Evolutionary conservation across 2,797 vertebrate species (phyloP), one percentile per base, ranked within the genome.

Genomic region (Fundulus diaphanus): DNA sequence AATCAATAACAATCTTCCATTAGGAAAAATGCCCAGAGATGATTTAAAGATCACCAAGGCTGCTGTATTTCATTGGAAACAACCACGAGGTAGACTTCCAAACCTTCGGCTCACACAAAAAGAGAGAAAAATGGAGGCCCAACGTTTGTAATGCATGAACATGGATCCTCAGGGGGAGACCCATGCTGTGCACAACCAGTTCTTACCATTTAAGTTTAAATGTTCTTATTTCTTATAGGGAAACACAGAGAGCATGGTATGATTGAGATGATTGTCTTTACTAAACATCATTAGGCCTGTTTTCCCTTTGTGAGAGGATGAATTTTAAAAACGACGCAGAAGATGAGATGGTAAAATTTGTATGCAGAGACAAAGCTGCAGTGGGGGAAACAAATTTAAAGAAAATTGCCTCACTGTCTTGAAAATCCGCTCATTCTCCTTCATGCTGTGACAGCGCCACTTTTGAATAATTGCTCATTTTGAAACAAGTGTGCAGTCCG

Each of bases 1-100:
- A 86, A 90, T 91, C 85, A 79, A 89, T 89, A 81, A 70, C 68
- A 74, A 87, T 89, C 72, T 82, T 74, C 76, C 86, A 78, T 89
- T 84, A 81, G 79, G 80, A 67, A 90, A 90, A 88, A 88, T 79
- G 82, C 44, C 57, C 68, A 61, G 68, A 1, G 73, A 86, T 78
- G 61, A 86, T 85, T 82, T 82, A 59, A 84, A 81, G 81, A 83
- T 63, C 67, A 76, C 29, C 56, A 33, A 42, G 44, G 74, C 73
- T 76, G 78, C 40, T 65, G 65, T 73, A 59, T 84, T 74, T 80
- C 31, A 81, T 84, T 63, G 77, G 65, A 79, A 40, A 9, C 16
- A 18, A 70, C 79, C 70, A 77, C 49, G 59, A 72, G 22, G 68
- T 18, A 42, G 56, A 73, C 35, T 56, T 76, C 37, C n/a, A 79